Evolutionary conservation across 2,888 invertebrate species (phyloP).

Genomic region (Tetanocera ferruginea): DNA sequence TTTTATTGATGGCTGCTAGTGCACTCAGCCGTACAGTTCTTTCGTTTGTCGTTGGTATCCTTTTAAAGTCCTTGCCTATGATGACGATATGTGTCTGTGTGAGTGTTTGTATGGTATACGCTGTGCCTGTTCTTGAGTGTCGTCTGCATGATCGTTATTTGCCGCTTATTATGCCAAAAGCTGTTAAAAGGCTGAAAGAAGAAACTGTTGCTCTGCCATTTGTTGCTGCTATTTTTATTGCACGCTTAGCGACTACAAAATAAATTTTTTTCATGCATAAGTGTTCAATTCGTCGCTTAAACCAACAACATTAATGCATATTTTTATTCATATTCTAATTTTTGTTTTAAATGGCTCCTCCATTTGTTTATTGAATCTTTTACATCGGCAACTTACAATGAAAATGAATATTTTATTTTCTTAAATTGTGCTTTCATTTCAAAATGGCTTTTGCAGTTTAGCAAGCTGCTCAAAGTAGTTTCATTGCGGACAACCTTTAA

Average conservation of each 20-base stretch:
- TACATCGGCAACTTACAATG: no score
- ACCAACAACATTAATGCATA: not conserved
- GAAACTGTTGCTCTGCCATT: conserved; percentile 51
- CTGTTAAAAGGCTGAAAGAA: conserved; percentile 55
- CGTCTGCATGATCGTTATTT: conserved; percentile 37
- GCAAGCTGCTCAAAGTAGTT: no score
- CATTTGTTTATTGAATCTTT: no score
- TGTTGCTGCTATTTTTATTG: conserved; percentile 40
- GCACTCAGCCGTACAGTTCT: conserved; percentile 43
- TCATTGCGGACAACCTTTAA: no score
- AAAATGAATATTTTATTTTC: no score
- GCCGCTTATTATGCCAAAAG: conserved; percentile 36
- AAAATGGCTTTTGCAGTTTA: no score
- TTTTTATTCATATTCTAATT: not conserved
- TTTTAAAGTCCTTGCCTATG: conserved; percentile 3
- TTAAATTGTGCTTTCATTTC: no score
- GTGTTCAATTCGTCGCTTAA: no score
- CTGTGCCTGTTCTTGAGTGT: conserved; percentile 33
- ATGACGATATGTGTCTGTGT: not conserved
- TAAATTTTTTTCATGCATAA: not conserved
- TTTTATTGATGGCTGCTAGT: conserved; percentile 58
- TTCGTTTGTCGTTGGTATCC: conserved; percentile 49
- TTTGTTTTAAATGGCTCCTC: not conserved
- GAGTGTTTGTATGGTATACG: conserved; percentile 25
- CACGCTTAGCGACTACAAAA: conserved; percentile 36